A percentile compares a stretch with the other conserved stretches of the same genome.
These are phyloP conservation scores for Geotrupes spiniger DNA, from an alignment of 2,888 invertebrate genomes.

Conservation along the genomic window DNA sequence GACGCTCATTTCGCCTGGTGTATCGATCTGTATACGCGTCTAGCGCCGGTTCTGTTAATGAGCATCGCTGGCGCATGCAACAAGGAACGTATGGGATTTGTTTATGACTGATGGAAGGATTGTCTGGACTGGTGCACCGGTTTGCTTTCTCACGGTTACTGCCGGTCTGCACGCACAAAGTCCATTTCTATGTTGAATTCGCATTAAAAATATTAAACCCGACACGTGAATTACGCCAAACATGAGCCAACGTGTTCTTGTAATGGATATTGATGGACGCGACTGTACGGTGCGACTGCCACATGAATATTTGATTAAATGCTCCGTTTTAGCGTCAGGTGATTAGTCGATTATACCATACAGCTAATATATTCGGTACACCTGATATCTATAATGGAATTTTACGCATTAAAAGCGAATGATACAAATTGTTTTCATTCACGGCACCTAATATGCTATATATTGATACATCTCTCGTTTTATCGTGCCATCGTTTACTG, in stretches of 20 bases:
- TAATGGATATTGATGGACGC: conserved; percentile 39
- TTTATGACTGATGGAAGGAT: conserved; percentile 33
- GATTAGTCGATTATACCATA: conserved; percentile 26
- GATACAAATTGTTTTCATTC: conserved; percentile 17
- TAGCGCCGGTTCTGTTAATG: conserved; percentile 4
- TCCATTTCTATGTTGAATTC: conserved; percentile 39
- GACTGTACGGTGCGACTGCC: conserved; percentile 29
- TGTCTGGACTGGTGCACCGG: conserved; percentile 35
- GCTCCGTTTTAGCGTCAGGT: conserved; percentile 30
- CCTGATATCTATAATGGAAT: conserved; percentile 16
- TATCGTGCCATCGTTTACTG: too few species aligned
- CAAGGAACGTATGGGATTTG: conserved; percentile 31
- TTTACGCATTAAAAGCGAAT: conserved; percentile 17
- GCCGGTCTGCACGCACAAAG: conserved; percentile 39
- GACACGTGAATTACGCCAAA: conserved; percentile 37
- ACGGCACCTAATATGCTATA: conserved; percentile 15
- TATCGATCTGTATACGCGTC: too few species aligned
- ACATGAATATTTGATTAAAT: conserved; percentile 39
- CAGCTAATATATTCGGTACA: conserved; percentile 20
- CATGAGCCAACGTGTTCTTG: conserved; percentile 34
- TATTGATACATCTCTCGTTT: too few species aligned
- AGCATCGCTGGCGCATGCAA: conserved; percentile 28
- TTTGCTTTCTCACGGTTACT: conserved; percentile 37
- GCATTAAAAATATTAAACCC: conserved; percentile 36
- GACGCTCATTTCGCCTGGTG: too few species aligned